A percentile compares a stretch with the other conserved stretches of the same genome.
Evolutionary conservation across 2,797 vertebrate species (phyloP).

Genomic region (Pipistrellus pygmaeus): DNA sequence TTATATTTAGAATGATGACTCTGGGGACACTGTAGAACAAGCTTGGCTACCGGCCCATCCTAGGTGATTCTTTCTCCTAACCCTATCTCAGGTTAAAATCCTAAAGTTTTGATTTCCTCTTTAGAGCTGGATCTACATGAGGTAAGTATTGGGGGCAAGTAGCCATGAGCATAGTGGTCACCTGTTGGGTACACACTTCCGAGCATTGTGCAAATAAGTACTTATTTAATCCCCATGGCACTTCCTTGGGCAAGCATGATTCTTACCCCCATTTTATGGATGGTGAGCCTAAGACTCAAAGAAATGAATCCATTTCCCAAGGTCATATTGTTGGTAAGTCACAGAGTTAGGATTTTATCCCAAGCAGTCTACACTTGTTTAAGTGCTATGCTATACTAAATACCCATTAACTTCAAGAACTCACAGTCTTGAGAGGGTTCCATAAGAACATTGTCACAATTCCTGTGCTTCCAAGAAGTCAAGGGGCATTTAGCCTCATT

Average conservation of each 20-base stretch:
- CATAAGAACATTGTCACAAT: background rate
- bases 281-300: background rate
- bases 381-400: background rate
- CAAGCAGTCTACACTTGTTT: background rate
- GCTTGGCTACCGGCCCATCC: background rate
- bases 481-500: background rate
- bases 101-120: background rate
- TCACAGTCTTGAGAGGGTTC: background rate
- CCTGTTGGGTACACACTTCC: background rate
- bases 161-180: background rate
- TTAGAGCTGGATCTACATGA: background rate
- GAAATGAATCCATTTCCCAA: slow-evolving; percentile 2
- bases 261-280: background rate
- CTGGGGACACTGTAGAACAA: background rate
- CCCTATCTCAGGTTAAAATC: background rate
- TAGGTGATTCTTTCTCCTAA: background rate
- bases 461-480: background rate
- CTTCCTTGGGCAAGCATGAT: background rate
- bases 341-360: background rate
- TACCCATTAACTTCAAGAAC: background rate
- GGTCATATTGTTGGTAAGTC: background rate
- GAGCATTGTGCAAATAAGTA: background rate
- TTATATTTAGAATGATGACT: slow-evolving; percentile 1
- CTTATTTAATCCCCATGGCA: background rate
- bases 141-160: background rate